A percentile compares a stretch with the other conserved stretches of the same genome.
Evolutionary conservation across 2,888 invertebrate genomes (phyloP).

Genomic region (Acanthosepion esculentum): DNA sequence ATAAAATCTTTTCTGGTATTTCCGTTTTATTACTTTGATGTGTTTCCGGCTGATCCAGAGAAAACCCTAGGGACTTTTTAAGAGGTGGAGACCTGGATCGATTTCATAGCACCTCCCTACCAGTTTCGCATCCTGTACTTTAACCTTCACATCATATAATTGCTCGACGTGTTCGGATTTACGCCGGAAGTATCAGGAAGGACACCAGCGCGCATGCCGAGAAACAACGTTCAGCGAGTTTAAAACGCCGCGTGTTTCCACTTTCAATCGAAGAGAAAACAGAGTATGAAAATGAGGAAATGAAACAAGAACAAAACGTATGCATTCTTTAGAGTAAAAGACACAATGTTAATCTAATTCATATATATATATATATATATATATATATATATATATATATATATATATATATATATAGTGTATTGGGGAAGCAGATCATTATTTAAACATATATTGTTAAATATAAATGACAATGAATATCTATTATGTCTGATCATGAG

Average conservation of each 20-base stretch:
- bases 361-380: no score
- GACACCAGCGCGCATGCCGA: neutral
- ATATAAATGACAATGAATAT: no score
- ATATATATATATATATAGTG: no score
- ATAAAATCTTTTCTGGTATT: no score
- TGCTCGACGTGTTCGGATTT: neutral
- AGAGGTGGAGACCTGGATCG: neutral
- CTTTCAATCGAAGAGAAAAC: neutral
- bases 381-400: no score
- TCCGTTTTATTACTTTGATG: neutral
- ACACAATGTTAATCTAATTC: neutral
- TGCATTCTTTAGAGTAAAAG: neutral
- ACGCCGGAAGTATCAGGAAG: neutral
- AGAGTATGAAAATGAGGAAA: neutral
- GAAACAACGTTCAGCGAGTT: neutral
- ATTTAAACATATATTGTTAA: no score
- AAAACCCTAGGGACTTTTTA: neutral
- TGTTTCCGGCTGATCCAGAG: neutral
- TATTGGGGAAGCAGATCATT: no score
- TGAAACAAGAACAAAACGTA: neutral
- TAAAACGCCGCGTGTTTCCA: neutral
- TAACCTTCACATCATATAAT: neutral
- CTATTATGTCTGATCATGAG: no score
- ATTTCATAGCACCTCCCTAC: neutral
- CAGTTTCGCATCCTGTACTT: neutral